These are phyloP conservation scores for Patella depressa DNA, from an alignment of 2,888 invertebrate species.

Conservation along the genomic window DNA sequence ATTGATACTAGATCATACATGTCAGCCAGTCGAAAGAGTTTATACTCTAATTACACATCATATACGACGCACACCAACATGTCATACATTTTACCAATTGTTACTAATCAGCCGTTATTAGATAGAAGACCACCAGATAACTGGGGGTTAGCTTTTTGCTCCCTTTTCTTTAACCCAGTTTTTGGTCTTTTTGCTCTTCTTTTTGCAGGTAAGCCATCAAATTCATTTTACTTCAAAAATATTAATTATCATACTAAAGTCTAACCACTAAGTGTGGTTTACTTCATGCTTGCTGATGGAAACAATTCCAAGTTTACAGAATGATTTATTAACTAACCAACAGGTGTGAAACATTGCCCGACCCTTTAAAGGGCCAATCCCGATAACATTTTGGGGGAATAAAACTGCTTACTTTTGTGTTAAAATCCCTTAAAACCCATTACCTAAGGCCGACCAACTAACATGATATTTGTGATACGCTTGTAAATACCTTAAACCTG, in stretches of 20 bases:
- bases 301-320: no score
- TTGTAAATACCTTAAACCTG: no score
- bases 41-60: slow-evolving; percentile 59
- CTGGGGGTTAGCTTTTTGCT: slow-evolving; percentile 60
- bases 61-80: slow-evolving; percentile 51
- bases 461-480: no score
- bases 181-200: slow-evolving; percentile 63
- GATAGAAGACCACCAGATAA: slow-evolving; percentile 54
- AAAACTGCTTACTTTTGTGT: no score
- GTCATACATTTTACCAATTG: slow-evolving; percentile 60
- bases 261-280: no score
- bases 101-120: slow-evolving; percentile 56
- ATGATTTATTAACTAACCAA: no score
- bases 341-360: no score
- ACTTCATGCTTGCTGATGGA: no score
- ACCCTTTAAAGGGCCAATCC: no score
- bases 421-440: no score
- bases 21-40: slow-evolving; percentile 55
- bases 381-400: no score
- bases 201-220: slow-evolving; percentile 48
- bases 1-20: slow-evolving; percentile 44
- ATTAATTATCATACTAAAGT: not conserved
- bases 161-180: slow-evolving; percentile 59
- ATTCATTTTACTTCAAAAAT: not conserved
- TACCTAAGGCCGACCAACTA: no score